phyloP scores from a whole-genome alignment of 2,797 vertebrate species.

The Natrix natrix region DNA sequence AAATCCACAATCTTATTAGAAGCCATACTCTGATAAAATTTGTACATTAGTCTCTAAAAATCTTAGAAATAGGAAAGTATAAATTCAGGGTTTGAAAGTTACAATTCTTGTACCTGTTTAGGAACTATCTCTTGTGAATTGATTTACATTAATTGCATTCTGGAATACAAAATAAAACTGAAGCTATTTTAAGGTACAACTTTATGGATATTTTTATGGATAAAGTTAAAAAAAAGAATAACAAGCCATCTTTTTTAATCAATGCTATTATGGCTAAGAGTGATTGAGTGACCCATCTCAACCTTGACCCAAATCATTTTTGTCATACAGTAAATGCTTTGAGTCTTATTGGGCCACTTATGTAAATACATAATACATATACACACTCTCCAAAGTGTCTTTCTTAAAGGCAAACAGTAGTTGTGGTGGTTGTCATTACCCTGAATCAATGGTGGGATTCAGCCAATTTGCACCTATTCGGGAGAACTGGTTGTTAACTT shows the following conservation, averaged over 20 bases:
- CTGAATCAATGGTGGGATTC: neutral
- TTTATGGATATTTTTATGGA: slow-evolving; percentile 15
- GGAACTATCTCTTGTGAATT: neutral
- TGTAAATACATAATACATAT: neutral
- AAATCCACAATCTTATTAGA: neutral
- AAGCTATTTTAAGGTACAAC: neutral
- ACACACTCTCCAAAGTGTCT: neutral
- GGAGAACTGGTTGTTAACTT: no score
- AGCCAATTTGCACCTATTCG: no score
- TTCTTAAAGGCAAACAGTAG: neutral
- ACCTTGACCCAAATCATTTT: slow-evolving; percentile 11
- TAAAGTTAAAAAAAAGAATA: neutral
- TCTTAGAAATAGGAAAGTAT: neutral
- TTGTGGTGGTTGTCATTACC: neutral
- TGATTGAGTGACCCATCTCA: neutral
- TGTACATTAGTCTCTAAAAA: neutral
- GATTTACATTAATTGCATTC: neutral
- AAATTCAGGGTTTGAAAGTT: neutral
- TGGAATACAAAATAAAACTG: neutral
- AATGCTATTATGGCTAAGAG: neutral
- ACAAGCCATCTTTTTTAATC: slow-evolving; percentile 13
- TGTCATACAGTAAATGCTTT: slow-evolving; percentile 6
- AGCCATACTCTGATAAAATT: neutral
- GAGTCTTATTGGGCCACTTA: neutral
- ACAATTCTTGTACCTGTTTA: neutral